Conservation (phyloP, 2,113 vertebrate species). For the Quiscalus mexicanus region DNA sequence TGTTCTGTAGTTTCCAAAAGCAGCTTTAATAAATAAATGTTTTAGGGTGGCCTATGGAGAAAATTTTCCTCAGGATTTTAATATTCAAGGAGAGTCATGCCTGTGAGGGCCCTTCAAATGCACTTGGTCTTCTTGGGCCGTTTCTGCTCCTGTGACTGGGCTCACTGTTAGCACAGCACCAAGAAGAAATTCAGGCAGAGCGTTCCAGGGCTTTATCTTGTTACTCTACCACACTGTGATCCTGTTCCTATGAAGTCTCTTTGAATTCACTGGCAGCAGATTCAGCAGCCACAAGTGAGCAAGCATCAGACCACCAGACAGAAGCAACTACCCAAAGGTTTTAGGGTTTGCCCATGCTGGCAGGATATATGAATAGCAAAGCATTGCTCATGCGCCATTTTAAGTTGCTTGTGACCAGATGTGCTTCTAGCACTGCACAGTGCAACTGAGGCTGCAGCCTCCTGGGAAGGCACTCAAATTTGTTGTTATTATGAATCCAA, state of each 20-base stretch:
- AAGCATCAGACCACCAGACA: not conserved
- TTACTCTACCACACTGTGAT: not conserved
- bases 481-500: not conserved
- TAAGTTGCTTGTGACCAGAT: not conserved
- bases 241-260: not conserved
- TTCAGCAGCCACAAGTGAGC: not conserved
- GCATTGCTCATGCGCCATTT: not conserved
- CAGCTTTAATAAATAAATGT: slow-evolving; percentile 23
- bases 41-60: not conserved
- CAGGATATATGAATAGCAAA: not conserved
- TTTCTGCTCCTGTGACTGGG: not conserved
- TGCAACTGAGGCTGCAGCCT: not conserved
- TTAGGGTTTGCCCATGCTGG: not conserved
- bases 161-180: not conserved
- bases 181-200: not conserved
- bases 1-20: slow-evolving; percentile 47
- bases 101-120: not conserved
- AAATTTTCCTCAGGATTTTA: slow-evolving; percentile 12
- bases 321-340: not conserved
- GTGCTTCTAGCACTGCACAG: not conserved
- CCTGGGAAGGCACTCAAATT: not conserved
- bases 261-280: not conserved
- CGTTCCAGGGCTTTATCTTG: not conserved
- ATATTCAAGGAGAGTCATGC: not conserved
- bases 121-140: not conserved